Evolutionary conservation across 1,140 invertebrate species (phyloP).

Genomic region (Scaptomyza pallida): DNA sequence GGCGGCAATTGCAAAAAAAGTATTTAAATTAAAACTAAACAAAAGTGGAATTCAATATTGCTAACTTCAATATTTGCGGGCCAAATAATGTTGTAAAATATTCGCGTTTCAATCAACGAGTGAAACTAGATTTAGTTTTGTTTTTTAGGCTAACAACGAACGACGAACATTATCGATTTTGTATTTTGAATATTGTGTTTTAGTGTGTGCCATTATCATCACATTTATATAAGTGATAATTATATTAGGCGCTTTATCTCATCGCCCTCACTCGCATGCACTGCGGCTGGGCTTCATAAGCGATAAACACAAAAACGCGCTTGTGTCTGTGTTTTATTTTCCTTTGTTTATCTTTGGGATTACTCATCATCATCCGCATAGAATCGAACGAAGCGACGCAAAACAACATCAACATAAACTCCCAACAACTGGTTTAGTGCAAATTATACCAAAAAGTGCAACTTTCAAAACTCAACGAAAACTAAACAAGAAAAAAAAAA

Average conservation of each 20-base stretch:
- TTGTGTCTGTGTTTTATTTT: constrained; percentile 14
- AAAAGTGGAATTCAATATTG: constrained; percentile 2
- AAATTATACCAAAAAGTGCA: constrained; percentile 20
- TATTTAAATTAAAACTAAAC: constrained; percentile 12
- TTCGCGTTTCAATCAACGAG: constrained; percentile 22
- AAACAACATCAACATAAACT: constrained; percentile 5
- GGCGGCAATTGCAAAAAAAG: constrained; percentile 34
- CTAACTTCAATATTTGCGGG: constrained; percentile 33
- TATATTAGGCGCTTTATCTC: constrained; percentile 77
- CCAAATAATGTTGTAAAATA: constrained; percentile 17
- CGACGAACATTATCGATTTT: constrained; percentile 68
- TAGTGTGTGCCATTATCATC: constrained; percentile 77
- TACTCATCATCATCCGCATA: constrained; percentile 51
- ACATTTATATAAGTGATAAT: constrained; percentile 79
- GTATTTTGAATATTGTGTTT: constrained; percentile 74
- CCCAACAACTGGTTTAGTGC: constrained; percentile 27
- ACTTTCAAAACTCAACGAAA: constrained; percentile 3
- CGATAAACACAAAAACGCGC: constrained; percentile 38
- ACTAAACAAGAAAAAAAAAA: too few species aligned
- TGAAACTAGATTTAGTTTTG: constrained; percentile 14
- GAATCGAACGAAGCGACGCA: background rate
- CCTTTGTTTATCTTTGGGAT: constrained; percentile 58
- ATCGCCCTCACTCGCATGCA: constrained; percentile 38
- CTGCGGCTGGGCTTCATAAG: constrained; percentile 39
- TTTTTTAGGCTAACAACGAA: background rate